These are phyloP conservation scores for Drymonia ruficornis DNA, from an alignment of 2,888 invertebrate species.

Conservation along the genomic window DNA sequence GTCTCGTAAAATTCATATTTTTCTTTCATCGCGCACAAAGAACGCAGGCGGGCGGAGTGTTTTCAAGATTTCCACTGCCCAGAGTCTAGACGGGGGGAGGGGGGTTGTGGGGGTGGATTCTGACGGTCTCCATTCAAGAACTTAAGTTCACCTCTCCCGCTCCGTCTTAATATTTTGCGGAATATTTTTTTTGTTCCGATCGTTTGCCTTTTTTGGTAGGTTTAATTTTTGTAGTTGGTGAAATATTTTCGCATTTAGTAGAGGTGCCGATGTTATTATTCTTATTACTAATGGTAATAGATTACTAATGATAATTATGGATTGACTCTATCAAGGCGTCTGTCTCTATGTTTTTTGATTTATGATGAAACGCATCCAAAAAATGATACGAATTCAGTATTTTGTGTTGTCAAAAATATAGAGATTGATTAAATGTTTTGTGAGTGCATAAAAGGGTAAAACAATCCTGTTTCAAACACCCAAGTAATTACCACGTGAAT, in stretches of 20 bases:
- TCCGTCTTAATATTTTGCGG: constrained; percentile 48
- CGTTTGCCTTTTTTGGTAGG: constrained; percentile 11
- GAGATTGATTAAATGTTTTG: too few relatives aligned
- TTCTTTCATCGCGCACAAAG: constrained; percentile 37
- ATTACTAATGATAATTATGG: too few relatives aligned
- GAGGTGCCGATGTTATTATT: too few relatives aligned
- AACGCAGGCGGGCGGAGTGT: constrained; percentile 26
- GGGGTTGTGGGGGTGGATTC: not conserved
- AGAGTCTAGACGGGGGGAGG: constrained; percentile 46
- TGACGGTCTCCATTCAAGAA: constrained; percentile 3
- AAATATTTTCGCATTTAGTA: too few relatives aligned
- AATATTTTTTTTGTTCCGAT: constrained; percentile 47
- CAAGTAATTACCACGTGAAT: constrained; percentile 7
- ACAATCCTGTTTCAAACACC: not conserved
- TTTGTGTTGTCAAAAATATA: too few relatives aligned
- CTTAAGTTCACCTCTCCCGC: constrained; percentile 23
- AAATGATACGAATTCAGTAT: too few relatives aligned
- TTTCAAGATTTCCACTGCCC: constrained; percentile 51
- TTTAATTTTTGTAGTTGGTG: not conserved
- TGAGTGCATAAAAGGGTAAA: too few relatives aligned
- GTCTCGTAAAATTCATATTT: constrained; percentile 39
- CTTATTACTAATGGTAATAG: too few relatives aligned
- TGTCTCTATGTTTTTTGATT: too few relatives aligned
- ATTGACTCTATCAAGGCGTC: too few relatives aligned
- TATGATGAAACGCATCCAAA: too few relatives aligned